Base-by-base conservation (phyloP, 2,888 invertebrate genomes). In the Macropis europaea region DNA sequence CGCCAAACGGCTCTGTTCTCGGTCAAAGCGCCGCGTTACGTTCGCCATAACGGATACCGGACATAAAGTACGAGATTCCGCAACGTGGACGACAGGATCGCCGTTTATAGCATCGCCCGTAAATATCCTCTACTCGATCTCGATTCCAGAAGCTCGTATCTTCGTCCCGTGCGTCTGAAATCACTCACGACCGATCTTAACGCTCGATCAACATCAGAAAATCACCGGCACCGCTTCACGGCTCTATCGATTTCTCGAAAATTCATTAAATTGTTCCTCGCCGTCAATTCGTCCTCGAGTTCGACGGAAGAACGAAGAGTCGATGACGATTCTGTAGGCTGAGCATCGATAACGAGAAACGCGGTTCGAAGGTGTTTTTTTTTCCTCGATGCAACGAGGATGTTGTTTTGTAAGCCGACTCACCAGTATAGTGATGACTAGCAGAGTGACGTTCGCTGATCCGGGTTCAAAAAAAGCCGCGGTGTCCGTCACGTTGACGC, bases 381-480 rank as follows among this genome's bases (percentile, higher is more conserved):
- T 34, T 6, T 3, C 30, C 26, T 28, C 17, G 17, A 7, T 32
- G 32, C 9, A 2, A 5, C 19, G 24, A 11, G 3, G 1, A 9
- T 11, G 13, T n/a, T n/a, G n/a, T 11, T n/a, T 28, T 26, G 11
- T 4, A 7, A 6, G 3, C 24, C n/a, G 68, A 90, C 93, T 92
- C 89, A 95, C 95, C 91, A 94, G 90, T 84, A 95, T 95, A 11
- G 95, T 95, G 68, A 95, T 95, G 50, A 95, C 95, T 45, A 95
- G 92, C n/a, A 95, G 90, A 1, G 95, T 95, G 26, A 95, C 94
- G 87, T 95, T 95, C 90, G 93, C 93, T 0, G 92, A 91, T 13
- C 94, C 94, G 1, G 94, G 92, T 86, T 95, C 95, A 86, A 94
- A 95, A 88, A 95, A 95, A 34, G 94, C 93, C 9, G 92, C 92